Evolutionary conservation across 2,113 vertebrate species (phyloP).

Genomic region (Camelus dromedarius): DNA sequence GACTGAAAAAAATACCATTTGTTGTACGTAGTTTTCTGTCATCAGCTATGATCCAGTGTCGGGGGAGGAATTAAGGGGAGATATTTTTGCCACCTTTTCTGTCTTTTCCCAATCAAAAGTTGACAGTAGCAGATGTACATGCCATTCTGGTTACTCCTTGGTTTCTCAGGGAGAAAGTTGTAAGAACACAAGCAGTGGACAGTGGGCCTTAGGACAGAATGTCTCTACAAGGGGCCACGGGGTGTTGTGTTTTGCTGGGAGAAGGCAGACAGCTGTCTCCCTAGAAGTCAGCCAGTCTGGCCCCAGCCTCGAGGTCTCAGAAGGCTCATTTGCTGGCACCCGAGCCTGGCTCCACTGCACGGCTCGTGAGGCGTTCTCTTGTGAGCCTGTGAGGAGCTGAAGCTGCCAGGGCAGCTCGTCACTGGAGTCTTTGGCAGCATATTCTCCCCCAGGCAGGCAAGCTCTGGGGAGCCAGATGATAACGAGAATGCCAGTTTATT

Average conservation of each 20-base stretch:
- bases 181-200: neutral
- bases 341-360: neutral
- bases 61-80: neutral
- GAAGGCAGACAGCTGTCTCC: neutral
- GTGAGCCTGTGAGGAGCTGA: neutral
- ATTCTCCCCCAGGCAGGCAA: neutral
- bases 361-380: accelerated
- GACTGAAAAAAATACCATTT: neutral
- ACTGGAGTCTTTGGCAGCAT: neutral
- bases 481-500: neutral
- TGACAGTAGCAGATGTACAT: neutral
- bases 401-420: neutral
- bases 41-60: neutral
- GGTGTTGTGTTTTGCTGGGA: neutral
- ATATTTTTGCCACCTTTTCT: neutral
- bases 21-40: neutral
- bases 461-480: conserved; percentile 1
- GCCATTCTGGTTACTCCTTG: neutral
- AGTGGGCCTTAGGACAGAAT: neutral
- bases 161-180: neutral
- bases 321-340: neutral
- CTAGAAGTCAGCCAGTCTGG: neutral
- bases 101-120: neutral
- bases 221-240: neutral
- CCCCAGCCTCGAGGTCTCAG: neutral